phyloP scores from a whole-genome alignment of 2,888 invertebrate species.

The Yponomeuta sedellus region DNA sequence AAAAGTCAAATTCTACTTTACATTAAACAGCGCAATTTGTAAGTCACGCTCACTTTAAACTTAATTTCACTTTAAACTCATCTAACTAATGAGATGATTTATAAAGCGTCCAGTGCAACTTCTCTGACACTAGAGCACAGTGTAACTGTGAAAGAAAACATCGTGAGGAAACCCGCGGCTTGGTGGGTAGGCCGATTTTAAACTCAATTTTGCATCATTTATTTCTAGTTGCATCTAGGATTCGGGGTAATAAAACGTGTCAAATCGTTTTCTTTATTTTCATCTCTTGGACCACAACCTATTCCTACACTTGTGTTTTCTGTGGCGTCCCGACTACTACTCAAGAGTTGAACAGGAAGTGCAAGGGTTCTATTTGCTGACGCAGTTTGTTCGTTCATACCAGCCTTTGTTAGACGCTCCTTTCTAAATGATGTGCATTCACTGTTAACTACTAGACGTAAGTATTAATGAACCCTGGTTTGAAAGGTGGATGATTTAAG shows the following conservation, averaged over 20 bases:
- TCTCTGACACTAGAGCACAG: no score
- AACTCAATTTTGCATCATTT: no score
- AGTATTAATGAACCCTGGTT: background rate
- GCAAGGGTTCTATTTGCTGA: conserved; percentile 4
- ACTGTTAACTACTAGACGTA: background rate
- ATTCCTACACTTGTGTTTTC: background rate
- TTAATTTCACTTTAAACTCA: no score
- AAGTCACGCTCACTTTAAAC: no score
- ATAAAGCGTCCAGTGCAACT: no score
- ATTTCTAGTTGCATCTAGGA: no score
- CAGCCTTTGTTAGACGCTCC: background rate
- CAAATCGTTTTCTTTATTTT: background rate
- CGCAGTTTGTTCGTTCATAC: background rate
- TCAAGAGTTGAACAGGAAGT: conserved; percentile 12
- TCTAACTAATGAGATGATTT: no score
- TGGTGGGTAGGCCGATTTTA: no score
- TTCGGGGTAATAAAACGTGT: no score
- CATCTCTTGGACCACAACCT: background rate
- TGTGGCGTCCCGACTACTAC: background rate
- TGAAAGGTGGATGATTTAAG: background rate
- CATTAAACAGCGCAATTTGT: background rate
- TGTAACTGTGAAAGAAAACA: no score
- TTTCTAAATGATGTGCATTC: conserved; percentile 1
- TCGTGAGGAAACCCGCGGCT: no score
- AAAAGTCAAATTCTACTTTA: background rate